Conservation (phyloP, 2,888 invertebrate species). For the Sturmia bella region DNA sequence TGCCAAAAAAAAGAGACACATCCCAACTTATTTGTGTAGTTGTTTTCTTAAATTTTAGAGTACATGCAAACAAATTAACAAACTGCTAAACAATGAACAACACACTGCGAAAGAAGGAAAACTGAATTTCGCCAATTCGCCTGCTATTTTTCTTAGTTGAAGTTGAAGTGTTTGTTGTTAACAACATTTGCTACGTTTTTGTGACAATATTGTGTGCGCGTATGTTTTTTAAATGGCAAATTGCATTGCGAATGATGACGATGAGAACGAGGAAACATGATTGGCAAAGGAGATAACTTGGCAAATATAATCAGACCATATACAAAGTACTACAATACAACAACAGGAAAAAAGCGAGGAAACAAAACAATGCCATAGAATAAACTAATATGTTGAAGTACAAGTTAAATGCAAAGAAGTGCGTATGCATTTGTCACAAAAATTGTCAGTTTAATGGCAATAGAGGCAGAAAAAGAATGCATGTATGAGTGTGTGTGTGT, state of each 20-base stretch:
- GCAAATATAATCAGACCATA: slow-evolving; percentile 57
- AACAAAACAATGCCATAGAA: slow-evolving; percentile 28
- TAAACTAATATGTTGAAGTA: slow-evolving; percentile 48
- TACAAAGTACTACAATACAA: slow-evolving; percentile 24
- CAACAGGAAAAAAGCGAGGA: slow-evolving; percentile 17
- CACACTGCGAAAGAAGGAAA: slow-evolving; percentile 9
- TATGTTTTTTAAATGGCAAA: slow-evolving; percentile 64
- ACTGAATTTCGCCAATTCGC: background rate
- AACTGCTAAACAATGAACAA: slow-evolving; percentile 56
- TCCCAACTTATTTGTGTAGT: slow-evolving; percentile 26
- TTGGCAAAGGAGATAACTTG: slow-evolving; percentile 66
- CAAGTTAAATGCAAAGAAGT: slow-evolving; percentile 50
- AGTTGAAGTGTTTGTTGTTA: slow-evolving; percentile 44
- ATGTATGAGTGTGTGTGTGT: slow-evolving; percentile 19
- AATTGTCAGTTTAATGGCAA: slow-evolving; percentile 54
- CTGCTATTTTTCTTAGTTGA: background rate
- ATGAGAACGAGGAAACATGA: slow-evolving; percentile 59
- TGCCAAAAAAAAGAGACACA: background rate
- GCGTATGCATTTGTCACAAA: slow-evolving; percentile 69
- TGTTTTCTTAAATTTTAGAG: slow-evolving; percentile 26
- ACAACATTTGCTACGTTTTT: slow-evolving; percentile 32
- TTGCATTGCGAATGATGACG: slow-evolving; percentile 59
- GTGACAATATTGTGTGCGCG: slow-evolving; percentile 48
- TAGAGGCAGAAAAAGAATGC: no score
- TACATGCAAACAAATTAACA: slow-evolving; percentile 46